Conservation (phyloP, 2,113 vertebrate genomes). For the Melanerpes formicivorus region DNA sequence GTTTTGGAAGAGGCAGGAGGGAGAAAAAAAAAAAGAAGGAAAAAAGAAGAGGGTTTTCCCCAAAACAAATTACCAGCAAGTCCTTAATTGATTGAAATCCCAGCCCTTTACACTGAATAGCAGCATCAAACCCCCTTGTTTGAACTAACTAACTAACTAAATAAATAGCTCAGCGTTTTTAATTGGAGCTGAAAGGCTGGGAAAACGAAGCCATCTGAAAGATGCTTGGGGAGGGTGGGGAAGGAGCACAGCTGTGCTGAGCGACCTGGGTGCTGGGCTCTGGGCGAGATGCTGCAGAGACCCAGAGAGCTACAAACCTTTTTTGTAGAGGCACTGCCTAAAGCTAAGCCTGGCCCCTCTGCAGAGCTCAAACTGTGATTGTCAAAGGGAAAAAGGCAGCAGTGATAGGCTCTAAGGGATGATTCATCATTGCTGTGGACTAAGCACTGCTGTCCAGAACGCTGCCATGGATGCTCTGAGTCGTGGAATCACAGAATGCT, state of each 20-base stretch:
- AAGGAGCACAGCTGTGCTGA: background rate
- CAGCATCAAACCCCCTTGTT: slow-evolving; percentile 19
- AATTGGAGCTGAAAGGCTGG: slow-evolving; percentile 53
- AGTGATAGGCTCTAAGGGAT: background rate
- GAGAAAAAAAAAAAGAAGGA: background rate
- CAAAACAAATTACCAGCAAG: slow-evolving; percentile 39
- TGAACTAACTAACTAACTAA: background rate
- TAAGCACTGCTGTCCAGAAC: background rate
- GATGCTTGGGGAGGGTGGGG: slow-evolving; percentile 13
- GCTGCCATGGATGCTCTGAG: background rate
- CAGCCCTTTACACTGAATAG: slow-evolving; percentile 41
- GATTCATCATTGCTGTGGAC: background rate
- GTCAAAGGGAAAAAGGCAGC: background rate
- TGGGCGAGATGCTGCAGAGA: background rate
- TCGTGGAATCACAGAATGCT: too few relatives aligned
- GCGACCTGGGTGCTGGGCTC: background rate
- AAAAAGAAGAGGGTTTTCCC: slow-evolving; percentile 13
- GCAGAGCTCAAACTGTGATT: background rate
- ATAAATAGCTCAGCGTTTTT: background rate
- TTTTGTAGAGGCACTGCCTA: background rate
- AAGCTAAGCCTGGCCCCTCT: background rate
- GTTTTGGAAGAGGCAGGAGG: slow-evolving; percentile 24
- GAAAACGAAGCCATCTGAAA: slow-evolving; percentile 42
- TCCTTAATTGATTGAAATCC: slow-evolving; percentile 19
- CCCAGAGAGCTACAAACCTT: background rate